Evolutionary conservation across 2,888 invertebrate species (phyloP).

Genomic region (Branchipolynoe longqiensis): DNA sequence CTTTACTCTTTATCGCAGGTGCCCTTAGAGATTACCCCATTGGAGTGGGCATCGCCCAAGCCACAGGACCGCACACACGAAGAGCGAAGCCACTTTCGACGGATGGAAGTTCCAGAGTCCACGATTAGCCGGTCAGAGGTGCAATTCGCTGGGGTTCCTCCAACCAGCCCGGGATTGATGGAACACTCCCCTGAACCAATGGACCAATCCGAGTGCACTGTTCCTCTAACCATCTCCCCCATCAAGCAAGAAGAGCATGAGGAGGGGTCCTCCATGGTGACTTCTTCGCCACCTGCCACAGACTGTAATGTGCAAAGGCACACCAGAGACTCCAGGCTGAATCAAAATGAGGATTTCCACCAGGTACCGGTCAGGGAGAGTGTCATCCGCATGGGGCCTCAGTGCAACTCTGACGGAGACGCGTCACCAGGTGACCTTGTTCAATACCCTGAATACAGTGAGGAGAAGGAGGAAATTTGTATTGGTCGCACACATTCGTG

Average conservation of each 20-base stretch:
- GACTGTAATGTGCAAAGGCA: background rate
- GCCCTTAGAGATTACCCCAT: background rate
- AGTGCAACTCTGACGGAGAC: background rate
- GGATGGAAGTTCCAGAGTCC: too few relatives aligned
- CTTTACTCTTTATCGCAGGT: background rate
- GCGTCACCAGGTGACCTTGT: background rate
- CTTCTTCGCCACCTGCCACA: background rate
- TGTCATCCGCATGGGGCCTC: conserved; percentile 10
- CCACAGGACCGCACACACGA: too few relatives aligned
- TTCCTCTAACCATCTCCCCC: background rate
- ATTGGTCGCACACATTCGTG: too few relatives aligned
- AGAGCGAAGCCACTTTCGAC: too few relatives aligned
- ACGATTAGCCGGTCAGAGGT: background rate
- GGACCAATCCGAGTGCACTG: background rate
- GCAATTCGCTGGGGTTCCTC: background rate
- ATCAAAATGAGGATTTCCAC: too few relatives aligned
- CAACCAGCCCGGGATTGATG: too few relatives aligned
- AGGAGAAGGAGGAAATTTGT: background rate
- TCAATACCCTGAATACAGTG: background rate
- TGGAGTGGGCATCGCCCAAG: too few relatives aligned
- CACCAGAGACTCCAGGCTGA: too few relatives aligned
- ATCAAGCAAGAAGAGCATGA: background rate
- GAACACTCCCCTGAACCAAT: background rate
- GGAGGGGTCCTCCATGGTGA: background rate
- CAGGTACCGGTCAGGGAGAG: background rate